Evolutionary conservation across 2,888 invertebrate genomes (phyloP), one percentile per base, ranked within the genome.

Genomic region (Lingula anatina): DNA sequence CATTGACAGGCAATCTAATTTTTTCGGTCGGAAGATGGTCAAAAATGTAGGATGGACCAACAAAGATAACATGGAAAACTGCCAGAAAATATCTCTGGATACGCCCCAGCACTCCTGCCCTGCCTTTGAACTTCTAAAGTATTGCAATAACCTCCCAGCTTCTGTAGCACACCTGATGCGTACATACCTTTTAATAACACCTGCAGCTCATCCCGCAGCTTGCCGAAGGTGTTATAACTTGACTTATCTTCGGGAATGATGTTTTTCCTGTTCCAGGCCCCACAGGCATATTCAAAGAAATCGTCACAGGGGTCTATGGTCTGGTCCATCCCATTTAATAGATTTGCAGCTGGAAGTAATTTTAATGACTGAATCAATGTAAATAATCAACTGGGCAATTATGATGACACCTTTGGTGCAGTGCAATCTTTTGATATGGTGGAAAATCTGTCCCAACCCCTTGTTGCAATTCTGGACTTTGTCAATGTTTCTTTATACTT

Each of bases 201-300:
- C 74, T 89, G 87, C 49, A 90, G 83, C 68, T 89, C 86, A 76
- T 90, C 90, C 2, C 87, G 84, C 65, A 91, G 81, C n/a, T 89
- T 87, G 78, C 89, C 88, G 71, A 90, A 90, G 1, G 89, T 89
- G 68, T 86, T 87, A 53, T 89, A 86, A 44, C 86, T 87, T 64
- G 88, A 86, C 53, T 85, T 81, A 75, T 90, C 90, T 67, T 89
- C 89, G 0, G 90, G 90, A 62, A 90, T 90, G 44, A 88, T 83
- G 77, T 90, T 88, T 60, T 85, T 83, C 68, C 85, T 86, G 73
- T 89, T 89, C 90, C 90, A 90, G 5, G 86, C 84, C 15, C 90
- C 90, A 68, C 90, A 90, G 15, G 90, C 89, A 74, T 84, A 90
- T 64, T 87, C 84, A 77, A 89, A 90, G 78, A 90, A 90, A 71